Evolutionary conservation across 2,888 invertebrate genomes (phyloP).

Genomic region (Mayetiola destructor): DNA sequence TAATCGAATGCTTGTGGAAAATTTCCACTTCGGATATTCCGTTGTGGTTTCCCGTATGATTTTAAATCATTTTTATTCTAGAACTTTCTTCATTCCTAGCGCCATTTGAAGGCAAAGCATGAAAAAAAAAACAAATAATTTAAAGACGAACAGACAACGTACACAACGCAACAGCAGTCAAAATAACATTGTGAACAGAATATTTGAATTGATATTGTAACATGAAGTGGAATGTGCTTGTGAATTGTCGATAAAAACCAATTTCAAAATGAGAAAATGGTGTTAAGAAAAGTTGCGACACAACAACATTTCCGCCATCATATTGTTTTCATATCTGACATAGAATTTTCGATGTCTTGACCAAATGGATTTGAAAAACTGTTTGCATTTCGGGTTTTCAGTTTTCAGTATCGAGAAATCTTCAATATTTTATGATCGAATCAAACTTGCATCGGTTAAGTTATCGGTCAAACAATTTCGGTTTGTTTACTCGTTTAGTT

Average conservation of each 20-base stretch:
- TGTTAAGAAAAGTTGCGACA: background rate
- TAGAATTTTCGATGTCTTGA: too few species aligned
- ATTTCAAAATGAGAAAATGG: background rate
- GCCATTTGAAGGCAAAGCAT: too few species aligned
- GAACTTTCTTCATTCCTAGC: too few species aligned
- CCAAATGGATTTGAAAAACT: background rate
- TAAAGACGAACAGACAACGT: too few species aligned
- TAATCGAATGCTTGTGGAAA: slow-evolving; percentile 11
- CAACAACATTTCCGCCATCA: slow-evolving; percentile 6
- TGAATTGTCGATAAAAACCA: slow-evolving; percentile 8
- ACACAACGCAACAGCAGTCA: too few species aligned
- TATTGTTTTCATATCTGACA: background rate
- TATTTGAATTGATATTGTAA: too few species aligned
- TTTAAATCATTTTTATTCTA: too few species aligned
- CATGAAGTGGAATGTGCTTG: background rate
- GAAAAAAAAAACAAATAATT: too few species aligned
- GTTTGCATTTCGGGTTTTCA: background rate
- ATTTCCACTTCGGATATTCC: slow-evolving; percentile 6
- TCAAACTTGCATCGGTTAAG: background rate
- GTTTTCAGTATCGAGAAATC: background rate
- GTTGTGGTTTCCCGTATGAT: too few species aligned
- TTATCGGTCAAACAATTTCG: slow-evolving; percentile 11
- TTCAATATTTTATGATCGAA: background rate
- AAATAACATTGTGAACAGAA: too few species aligned
- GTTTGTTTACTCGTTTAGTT: too few species aligned